A percentile compares a stretch with the other conserved stretches of the same genome.
Evolutionary conservation across 2,113 vertebrate species (phyloP).

Genomic region (Toxotes chatareus): DNA sequence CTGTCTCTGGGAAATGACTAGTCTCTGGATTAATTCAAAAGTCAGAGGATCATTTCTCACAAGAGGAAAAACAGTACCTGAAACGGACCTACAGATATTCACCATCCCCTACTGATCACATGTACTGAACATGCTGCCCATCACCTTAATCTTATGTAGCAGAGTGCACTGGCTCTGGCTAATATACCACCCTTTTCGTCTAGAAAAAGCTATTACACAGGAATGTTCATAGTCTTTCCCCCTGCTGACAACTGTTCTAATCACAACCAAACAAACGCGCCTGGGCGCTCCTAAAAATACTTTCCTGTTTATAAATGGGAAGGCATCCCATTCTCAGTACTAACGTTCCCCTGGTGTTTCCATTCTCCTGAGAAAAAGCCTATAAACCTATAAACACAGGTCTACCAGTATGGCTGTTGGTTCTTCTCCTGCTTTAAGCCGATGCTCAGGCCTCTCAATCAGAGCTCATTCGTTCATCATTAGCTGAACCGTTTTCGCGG

Average conservation of each 20-base stretch:
- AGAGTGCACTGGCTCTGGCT: background rate
- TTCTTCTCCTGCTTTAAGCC: constrained; percentile 40
- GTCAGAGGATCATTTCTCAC: background rate
- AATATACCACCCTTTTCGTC: constrained; percentile 1
- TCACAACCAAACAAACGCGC: constrained; percentile 68
- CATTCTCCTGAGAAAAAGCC: constrained; percentile 50
- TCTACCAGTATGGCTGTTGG: constrained; percentile 23
- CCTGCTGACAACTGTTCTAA: constrained; percentile 66
- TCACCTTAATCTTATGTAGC: constrained; percentile 6
- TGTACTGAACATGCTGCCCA: background rate
- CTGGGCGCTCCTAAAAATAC: constrained; percentile 69
- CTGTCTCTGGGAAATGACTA: constrained; percentile 24
- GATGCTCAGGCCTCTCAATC: constrained; percentile 38
- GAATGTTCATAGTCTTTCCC: constrained; percentile 51
- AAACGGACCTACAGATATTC: background rate
- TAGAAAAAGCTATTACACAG: constrained; percentile 30
- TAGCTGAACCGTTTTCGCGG: constrained; percentile 27
- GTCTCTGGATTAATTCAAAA: constrained; percentile 5
- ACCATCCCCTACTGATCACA: background rate
- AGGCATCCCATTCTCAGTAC: constrained; percentile 53
- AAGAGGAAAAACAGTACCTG: constrained; percentile 1
- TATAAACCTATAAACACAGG: constrained; percentile 49
- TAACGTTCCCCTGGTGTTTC: constrained; percentile 51
- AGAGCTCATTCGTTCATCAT: constrained; percentile 44
- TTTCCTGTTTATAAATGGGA: constrained; percentile 60